Conservation (phyloP, 2,113 vertebrate species). For the Emydocephalus ijimae region DNA sequence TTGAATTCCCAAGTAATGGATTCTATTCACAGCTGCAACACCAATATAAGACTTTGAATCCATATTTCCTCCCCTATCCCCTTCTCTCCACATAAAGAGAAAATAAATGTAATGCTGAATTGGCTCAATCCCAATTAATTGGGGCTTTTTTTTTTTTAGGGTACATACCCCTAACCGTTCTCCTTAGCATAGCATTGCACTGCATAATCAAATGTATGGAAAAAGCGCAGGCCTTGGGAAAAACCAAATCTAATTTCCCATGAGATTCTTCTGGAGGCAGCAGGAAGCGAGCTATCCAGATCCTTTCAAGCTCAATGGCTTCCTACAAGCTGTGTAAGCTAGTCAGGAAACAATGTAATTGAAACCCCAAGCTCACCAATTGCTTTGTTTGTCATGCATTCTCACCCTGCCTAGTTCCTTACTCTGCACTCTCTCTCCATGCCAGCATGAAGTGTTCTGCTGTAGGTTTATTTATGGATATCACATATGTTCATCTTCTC, state of each 20-base stretch:
- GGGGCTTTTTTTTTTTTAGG: not conserved
- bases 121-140: not conserved
- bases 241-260: not conserved
- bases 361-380: not conserved
- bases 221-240: not conserved
- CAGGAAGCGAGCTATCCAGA: not conserved
- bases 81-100: not conserved
- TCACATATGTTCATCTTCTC: not conserved
- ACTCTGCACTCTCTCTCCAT: not conserved
- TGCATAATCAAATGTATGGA: not conserved
- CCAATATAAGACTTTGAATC: not conserved
- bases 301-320: not conserved
- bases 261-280: not conserved
- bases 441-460: not conserved
- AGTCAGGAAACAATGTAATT: not conserved
- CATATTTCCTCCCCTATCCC: too few species aligned
- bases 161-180: too few species aligned
- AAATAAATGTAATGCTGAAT: not conserved
- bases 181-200: not conserved
- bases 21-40: not conserved
- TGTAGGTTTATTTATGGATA: not conserved
- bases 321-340: not conserved
- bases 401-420: not conserved
- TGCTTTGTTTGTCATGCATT: not conserved
- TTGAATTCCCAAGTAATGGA: not conserved